Conservation (phyloP, 37 sponge, comb jelly and placozoan species). For the Ephydatia muelleri region DNA sequence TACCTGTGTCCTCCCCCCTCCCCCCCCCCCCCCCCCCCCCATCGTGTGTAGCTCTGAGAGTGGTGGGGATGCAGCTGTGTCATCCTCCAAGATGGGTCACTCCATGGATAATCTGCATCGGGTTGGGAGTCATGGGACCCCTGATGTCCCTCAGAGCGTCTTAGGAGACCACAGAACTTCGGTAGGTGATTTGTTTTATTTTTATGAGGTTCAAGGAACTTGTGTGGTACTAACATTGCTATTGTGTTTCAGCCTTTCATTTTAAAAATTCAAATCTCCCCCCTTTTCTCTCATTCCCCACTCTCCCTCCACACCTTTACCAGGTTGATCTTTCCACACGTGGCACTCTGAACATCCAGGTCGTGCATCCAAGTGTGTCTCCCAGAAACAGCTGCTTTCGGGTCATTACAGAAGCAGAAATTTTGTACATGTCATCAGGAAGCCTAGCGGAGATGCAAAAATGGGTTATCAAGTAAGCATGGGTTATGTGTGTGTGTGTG, state of each 20-base stretch:
- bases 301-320: neutral
- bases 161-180: neutral
- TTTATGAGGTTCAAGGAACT: neutral
- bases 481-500: neutral
- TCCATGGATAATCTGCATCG: slow-evolving; percentile 70
- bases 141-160: neutral
- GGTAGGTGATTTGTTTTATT: neutral
- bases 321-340: slow-evolving; percentile 75
- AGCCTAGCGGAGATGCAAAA: slow-evolving; percentile 71
- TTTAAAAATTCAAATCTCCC: neutral
- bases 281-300: neutral
- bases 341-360: slow-evolving; percentile 60
- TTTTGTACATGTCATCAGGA: slow-evolving; percentile 73
- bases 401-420: slow-evolving; percentile 60
- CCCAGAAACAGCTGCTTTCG: slow-evolving; percentile 80
- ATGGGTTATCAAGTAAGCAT: slow-evolving; percentile 71
- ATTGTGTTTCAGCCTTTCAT: neutral
- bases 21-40: too few relatives aligned
- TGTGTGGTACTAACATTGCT: neutral
- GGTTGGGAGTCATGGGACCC: slow-evolving; percentile 35
- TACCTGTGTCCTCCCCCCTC: too few relatives aligned
- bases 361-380: slow-evolving; percentile 74
- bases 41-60: neutral
- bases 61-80: neutral
- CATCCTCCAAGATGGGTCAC: slow-evolving; percentile 59